Evolutionary conservation across 2,888 invertebrate genomes (phyloP), one percentile per base, ranked within the genome.

Genomic region (Patella pellucida): DNA sequence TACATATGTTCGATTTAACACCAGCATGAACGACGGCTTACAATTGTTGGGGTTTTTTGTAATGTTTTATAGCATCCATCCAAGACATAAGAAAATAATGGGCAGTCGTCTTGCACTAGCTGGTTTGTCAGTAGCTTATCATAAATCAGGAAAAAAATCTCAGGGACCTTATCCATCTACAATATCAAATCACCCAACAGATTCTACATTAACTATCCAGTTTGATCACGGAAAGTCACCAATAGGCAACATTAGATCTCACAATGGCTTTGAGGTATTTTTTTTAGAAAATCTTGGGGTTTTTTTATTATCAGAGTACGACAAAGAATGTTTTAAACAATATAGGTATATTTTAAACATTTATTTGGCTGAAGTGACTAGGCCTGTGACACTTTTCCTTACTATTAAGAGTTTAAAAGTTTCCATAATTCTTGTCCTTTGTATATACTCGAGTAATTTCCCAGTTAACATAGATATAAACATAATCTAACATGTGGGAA

Each of bases 131-230:
- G 72, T 84, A 41, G 83, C 80, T n/a, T 84, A 85, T 72, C 73
- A 74, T 12, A 56, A 74, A 67, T 71, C 31, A 41, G 70, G 62
- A 7, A 69, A 77, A 41, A 69, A 41, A n/a, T 83, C 75, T 73
- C 81, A 81, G 71, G 83, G 83, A 12, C 85, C 85, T n/a, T 74
- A 79, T 41, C 82, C 83, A 27, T 71, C 69, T 62, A 68, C 19
- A 68, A 52, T 70, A 50, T 4, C 52, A n/a, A 16, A 68, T 54
- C 31, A 27, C n/a, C n/a, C 12, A 5, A 31, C 52, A 19, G 41
- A 50, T 27, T 54, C 62, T 9, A 62, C 62, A 19, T 50, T 74
- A 51, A 75, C 52, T 3, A 73, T 77, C 14, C 71, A 73, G 14
- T 80, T 72, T 68, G 74, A 82, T 41, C 23, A 76, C 50, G 76